Conservation (phyloP, 2,113 vertebrate genomes). For the Dermatemys mawii region DNA sequence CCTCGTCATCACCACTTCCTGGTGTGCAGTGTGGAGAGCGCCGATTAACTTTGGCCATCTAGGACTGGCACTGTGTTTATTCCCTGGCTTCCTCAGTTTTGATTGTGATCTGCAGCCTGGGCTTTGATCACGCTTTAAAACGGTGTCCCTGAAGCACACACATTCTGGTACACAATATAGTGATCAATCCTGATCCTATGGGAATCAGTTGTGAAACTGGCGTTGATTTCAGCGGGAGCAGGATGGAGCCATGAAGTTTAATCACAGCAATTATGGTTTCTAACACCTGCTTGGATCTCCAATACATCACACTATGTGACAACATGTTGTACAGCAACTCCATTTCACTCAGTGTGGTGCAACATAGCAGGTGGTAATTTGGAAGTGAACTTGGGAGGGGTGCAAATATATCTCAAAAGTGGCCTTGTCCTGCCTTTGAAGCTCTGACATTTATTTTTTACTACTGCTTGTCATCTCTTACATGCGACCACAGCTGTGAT, state of each 20-base stretch:
- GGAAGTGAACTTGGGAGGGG: neutral
- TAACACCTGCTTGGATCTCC: slow-evolving; percentile 47
- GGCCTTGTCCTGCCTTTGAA: slow-evolving; percentile 33
- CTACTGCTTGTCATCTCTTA: neutral
- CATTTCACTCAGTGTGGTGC: slow-evolving; percentile 24
- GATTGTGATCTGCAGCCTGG: neutral
- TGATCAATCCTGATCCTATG: neutral
- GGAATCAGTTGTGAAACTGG: neutral
- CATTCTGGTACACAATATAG: neutral
- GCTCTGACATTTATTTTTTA: slow-evolving; percentile 54
- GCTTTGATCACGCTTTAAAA: neutral
- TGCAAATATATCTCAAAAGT: slow-evolving; percentile 35
- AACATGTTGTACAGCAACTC: slow-evolving; percentile 12
- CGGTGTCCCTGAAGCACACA: neutral
- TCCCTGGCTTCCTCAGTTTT: neutral
- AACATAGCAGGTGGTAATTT: neutral
- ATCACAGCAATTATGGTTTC: slow-evolving; percentile 52
- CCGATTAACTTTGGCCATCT: neutral
- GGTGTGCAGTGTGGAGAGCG: neutral
- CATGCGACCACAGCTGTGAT: neutral
- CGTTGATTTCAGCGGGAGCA: neutral
- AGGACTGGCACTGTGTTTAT: neutral
- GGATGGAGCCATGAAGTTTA: neutral
- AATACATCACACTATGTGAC: slow-evolving; percentile 27
- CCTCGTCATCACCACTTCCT: neutral